Evolutionary conservation across 2,888 invertebrate species (phyloP), one percentile per base, ranked within the genome.

Genomic region (Nezara viridula): DNA sequence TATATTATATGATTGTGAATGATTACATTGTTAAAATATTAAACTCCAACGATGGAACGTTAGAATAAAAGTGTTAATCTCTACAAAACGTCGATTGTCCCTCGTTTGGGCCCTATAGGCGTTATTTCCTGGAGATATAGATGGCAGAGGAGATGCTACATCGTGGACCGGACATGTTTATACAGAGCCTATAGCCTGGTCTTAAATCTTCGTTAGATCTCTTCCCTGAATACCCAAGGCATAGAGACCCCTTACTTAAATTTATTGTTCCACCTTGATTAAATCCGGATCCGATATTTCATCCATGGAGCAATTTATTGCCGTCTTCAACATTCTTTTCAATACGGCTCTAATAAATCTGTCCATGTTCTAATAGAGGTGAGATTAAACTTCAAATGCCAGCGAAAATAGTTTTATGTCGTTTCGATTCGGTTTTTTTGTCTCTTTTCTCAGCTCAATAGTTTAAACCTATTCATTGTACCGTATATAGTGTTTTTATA

Each of bases 181-280:
- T 73, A 73, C 66, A 73, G 66, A 73, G 37, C 19, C 66, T 73
- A 73, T 73, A 37, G 66, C 44, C 40, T 2, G 44, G 12, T 16
- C 81, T 81, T 81, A 81, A 81, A 81, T 81, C 81, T 81, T 81
- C 81, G 81, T 81, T 81, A 81, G 44, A 81, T 81, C 81, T 81
- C 44, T 81, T 81, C 40, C 81, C 44, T 40, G 44, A 81, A 81
- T 47, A 81, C n/a, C 81, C n/a, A 44, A 81, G 44, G 81, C 14
- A 47, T 44, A n/a, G 44, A n/a, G 44, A 14, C 24, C 81, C 81
- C 81, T 81, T 81, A 81, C 81, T 47, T 44, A 40, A 81, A 81
- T 81, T 81, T 81, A 81, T 81, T 81, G 81, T 81, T 81, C 81
- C 81, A 81, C 81, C 81, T 81, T 81, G 81, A 81, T 81, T 81